These are phyloP conservation scores for Manacus vitellinus DNA, from an alignment of 2,113 vertebrate genomes.

Conservation along the genomic window DNA sequence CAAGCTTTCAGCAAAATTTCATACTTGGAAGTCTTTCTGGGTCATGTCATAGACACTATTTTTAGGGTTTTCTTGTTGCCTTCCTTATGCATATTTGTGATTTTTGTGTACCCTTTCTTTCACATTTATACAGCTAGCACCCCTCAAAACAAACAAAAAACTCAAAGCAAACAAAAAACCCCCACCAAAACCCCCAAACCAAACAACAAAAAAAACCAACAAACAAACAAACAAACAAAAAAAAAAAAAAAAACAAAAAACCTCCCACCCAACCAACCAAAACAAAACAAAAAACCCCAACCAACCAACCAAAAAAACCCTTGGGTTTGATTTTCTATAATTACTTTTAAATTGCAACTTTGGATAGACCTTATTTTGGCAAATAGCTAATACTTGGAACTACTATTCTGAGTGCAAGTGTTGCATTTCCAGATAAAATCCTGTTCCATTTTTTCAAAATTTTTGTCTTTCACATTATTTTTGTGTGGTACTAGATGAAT, in stretches of 20 bases:
- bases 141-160: not conserved
- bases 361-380: not conserved
- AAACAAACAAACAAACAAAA: no score
- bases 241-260: not conserved
- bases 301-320: not conserved
- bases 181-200: no score
- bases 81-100: not conserved
- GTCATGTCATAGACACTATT: not conserved
- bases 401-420: not conserved
- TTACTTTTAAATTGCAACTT: not conserved
- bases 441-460: not conserved
- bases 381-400: not conserved
- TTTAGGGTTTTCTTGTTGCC: not conserved
- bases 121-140: not conserved
- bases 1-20: not conserved
- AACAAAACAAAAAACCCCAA: not conserved
- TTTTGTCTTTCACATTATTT: not conserved
- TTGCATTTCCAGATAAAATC: not conserved
- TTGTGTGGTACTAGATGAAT: not conserved
- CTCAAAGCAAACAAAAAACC: not conserved
- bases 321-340: not conserved
- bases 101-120: not conserved
- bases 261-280: no score
- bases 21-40: not conserved
- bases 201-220: not conserved